A percentile compares a stretch with the other conserved stretches of the same genome.
These are phyloP conservation scores for Drosophila teissieri DNA, from an alignment of 1,140 invertebrate genomes.

Conservation along the genomic window DNA sequence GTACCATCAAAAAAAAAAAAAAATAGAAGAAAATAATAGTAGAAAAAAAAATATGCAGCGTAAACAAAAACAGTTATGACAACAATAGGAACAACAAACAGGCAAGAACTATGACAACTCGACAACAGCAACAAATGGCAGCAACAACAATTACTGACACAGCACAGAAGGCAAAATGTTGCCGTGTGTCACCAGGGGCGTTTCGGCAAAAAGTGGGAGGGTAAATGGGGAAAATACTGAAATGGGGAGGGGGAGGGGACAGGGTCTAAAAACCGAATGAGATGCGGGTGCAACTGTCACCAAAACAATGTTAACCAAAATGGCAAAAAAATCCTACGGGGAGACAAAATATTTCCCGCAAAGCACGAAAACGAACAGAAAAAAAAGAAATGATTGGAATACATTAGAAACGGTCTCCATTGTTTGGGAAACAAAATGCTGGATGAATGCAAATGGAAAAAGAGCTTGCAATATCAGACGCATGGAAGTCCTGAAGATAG, in stretches of 20 bases:
- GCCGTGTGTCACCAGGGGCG: constrained; percentile 32
- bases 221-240: too few species aligned
- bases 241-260: too few species aligned
- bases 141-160: constrained; percentile 52
- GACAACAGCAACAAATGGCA: constrained; percentile 40
- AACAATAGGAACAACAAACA: constrained; percentile 74
- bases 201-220: not conserved
- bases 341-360: constrained; percentile 32
- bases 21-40: not conserved
- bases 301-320: constrained; percentile 69
- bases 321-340: constrained; percentile 40
- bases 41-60: constrained; percentile 40
- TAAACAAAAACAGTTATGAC: constrained; percentile 73
- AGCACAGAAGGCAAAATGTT: constrained; percentile 58
- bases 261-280: constrained; percentile 8
- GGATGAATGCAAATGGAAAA: constrained; percentile 39
- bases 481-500: not conserved
- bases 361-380: constrained; percentile 41
- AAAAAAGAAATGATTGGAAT: constrained; percentile 53
- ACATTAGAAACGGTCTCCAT: constrained; percentile 67
- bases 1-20: not conserved
- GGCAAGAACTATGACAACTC: constrained; percentile 60
- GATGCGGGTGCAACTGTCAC: constrained; percentile 64
- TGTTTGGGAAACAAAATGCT: constrained; percentile 18
- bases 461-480: constrained; percentile 2